These are phyloP conservation scores for Chauna torquata DNA, from an alignment of 2,113 vertebrate genomes.

Conservation along the genomic window DNA sequence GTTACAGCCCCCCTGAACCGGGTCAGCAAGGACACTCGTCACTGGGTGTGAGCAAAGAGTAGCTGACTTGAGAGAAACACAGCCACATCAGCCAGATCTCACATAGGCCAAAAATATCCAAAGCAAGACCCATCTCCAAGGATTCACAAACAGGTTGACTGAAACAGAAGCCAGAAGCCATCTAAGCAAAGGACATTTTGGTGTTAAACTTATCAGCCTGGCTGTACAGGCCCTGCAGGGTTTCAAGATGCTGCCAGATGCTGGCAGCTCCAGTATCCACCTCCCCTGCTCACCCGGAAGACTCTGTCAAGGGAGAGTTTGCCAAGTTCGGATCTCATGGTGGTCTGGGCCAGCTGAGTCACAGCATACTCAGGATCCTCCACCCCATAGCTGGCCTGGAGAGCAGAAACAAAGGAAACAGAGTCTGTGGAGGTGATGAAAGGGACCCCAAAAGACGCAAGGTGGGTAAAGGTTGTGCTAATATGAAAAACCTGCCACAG, in stretches of 20 bases:
- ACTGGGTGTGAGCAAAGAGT: background rate
- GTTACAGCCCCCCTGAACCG: background rate
- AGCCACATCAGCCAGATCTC: background rate
- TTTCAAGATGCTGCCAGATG: background rate
- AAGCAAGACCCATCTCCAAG: background rate
- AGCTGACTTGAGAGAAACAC: background rate
- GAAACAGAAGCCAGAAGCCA: background rate
- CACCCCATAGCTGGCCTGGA: constrained; percentile 93
- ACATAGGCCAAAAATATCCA: too few species aligned
- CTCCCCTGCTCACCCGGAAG: constrained; percentile 84
- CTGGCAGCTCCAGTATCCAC: background rate
- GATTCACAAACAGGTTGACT: background rate
- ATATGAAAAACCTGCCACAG: background rate
- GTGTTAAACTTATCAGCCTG: background rate
- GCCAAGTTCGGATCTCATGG: constrained; percentile 96
- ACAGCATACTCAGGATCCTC: constrained; percentile 97
- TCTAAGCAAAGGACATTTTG: background rate
- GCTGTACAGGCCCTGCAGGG: rapidly evolving
- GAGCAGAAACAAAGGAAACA: background rate
- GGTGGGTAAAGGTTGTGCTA: background rate
- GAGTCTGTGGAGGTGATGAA: background rate
- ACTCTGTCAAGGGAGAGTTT: constrained; percentile 96
- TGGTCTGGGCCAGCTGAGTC: constrained; percentile 96
- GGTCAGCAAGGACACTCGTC: background rate
- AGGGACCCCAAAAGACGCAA: background rate